Evolutionary conservation across 2,888 invertebrate species (phyloP).

Genomic region (Achlya flavicornis): DNA sequence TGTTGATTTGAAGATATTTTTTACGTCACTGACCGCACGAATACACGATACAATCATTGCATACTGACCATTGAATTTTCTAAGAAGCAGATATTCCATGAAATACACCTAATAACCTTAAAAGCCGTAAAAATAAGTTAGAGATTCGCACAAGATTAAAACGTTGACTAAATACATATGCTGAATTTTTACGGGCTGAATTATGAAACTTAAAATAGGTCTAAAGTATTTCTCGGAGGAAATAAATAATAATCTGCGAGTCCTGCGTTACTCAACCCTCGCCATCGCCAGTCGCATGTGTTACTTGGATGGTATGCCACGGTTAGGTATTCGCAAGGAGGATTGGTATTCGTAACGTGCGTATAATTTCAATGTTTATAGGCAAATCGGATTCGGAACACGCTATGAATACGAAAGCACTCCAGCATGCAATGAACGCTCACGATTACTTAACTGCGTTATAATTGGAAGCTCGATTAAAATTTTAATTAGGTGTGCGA

Average conservation of each 20-base stretch:
- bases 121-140: too few species aligned
- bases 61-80: background rate
- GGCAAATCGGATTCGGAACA: slow-evolving; percentile 56
- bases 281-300: background rate
- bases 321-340: slow-evolving; percentile 28
- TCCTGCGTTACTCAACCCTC: background rate
- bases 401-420: slow-evolving; percentile 50
- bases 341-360: slow-evolving; percentile 38
- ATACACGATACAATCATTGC: background rate
- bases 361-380: slow-evolving; percentile 55
- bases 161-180: too few species aligned
- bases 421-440: slow-evolving; percentile 23
- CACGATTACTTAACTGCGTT: slow-evolving; percentile 38
- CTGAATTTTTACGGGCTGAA: background rate
- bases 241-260: background rate
- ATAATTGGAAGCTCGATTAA: slow-evolving; percentile 36
- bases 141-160: too few species aligned
- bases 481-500: slow-evolving; percentile 43
- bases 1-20: background rate
- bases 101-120: background rate
- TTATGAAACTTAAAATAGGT: background rate
- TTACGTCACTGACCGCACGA: slow-evolving; percentile 1
- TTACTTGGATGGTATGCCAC: slow-evolving; percentile 25
- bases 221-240: too few species aligned
- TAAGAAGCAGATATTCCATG: background rate